These are phyloP conservation scores for Sarcophaga bullata DNA, from an alignment of 1,140 invertebrate species.

Conservation along the genomic window DNA sequence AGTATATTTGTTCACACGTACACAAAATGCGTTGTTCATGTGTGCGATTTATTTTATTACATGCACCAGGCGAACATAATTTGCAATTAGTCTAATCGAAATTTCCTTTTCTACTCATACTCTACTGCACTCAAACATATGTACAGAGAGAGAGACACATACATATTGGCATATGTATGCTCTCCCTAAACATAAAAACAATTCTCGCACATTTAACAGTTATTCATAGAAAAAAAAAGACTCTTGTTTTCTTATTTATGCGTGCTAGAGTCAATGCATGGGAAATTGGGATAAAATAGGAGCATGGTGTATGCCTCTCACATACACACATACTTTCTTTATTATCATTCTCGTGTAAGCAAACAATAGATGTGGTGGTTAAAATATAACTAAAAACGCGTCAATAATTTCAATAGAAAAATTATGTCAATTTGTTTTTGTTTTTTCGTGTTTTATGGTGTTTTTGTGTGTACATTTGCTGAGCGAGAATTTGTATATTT, in stretches of 20 bases:
- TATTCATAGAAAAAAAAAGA: not conserved
- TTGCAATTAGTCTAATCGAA: slow-evolving; percentile 5
- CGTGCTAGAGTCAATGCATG: not conserved
- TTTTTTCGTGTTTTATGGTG: no score
- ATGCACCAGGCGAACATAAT: slow-evolving; percentile 6
- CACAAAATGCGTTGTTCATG: not conserved
- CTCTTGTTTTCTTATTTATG: not conserved
- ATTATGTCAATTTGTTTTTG: no score
- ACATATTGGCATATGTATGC: no score
- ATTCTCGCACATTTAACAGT: not conserved
- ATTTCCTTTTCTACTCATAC: not conserved
- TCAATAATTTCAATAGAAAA: no score
- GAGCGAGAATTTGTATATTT: no score
- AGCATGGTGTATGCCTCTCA: not conserved
- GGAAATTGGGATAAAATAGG: not conserved
- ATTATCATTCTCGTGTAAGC: no score
- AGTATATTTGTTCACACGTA: not conserved
- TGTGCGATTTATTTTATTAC: not conserved
- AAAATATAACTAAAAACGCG: no score
- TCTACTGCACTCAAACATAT: not conserved
- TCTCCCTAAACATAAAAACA: no score
- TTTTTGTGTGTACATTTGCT: no score
- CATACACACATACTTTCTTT: not conserved
- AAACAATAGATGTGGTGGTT: no score
- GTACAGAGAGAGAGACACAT: not conserved